A percentile compares a stretch with the other conserved stretches of the same genome.
Evolutionary conservation across 2,113 vertebrate species (phyloP).

Genomic region (Pangasianodon hypophthalmus): DNA sequence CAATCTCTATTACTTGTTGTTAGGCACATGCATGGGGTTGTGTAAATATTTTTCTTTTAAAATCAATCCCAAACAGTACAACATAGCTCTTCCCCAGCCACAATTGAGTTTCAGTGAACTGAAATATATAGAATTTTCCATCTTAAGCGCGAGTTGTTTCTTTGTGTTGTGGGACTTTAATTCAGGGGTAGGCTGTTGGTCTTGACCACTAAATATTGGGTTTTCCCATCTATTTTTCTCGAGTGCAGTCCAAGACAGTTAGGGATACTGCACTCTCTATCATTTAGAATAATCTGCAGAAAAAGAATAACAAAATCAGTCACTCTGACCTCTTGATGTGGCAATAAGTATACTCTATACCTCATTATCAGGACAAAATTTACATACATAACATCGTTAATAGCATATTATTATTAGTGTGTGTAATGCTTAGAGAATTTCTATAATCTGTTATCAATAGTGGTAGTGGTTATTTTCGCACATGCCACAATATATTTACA

Average conservation of each 20-base stretch:
- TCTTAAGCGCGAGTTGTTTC: slow-evolving; percentile 34
- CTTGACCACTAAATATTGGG: slow-evolving; percentile 44
- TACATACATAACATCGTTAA: background rate
- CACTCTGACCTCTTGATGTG: slow-evolving; percentile 13
- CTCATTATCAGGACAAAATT: slow-evolving; percentile 20
- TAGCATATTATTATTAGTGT: background rate
- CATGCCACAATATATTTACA: background rate
- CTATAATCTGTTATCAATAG: slow-evolving; percentile 8
- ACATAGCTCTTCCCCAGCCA: slow-evolving; percentile 12
- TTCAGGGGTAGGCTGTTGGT: slow-evolving; percentile 43
- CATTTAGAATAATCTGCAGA: slow-evolving; percentile 43
- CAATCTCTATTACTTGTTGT: background rate
- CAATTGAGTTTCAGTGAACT: slow-evolving; percentile 41
- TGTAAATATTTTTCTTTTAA: background rate
- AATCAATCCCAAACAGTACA: slow-evolving; percentile 21
- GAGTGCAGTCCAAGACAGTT: slow-evolving; percentile 28
- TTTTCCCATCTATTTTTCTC: slow-evolving; percentile 43
- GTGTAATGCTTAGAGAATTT: slow-evolving; percentile 9
- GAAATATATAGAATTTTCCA: slow-evolving; percentile 40
- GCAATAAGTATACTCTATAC: slow-evolving; percentile 4
- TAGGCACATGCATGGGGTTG: background rate
- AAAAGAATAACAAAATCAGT: slow-evolving; percentile 34
- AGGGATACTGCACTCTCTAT: slow-evolving; percentile 39
- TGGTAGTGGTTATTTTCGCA: background rate
- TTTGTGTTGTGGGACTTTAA: slow-evolving; percentile 48